Evolutionary conservation across 2,113 vertebrate species (phyloP), one percentile per base, ranked within the genome.

Genomic region (Verasper variegatus): DNA sequence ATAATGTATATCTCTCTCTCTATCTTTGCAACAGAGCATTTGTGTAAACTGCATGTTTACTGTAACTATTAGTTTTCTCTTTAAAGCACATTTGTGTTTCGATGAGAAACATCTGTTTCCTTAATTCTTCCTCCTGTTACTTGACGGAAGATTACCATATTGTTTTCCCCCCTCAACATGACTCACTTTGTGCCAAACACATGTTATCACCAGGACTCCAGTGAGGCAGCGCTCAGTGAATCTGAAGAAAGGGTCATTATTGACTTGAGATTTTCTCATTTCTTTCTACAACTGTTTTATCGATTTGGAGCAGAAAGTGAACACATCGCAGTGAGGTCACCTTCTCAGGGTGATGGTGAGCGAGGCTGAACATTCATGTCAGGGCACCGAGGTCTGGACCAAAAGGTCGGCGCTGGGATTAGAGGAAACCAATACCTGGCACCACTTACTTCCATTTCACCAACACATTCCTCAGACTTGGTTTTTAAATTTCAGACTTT

Each of bases 221-320:
- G 47, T 13, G 73, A 45, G 35, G 71, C 40, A 45, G 54, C 20
- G 31, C 18, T 40, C 66, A 35, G 61, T 55, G 14, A 64, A 71
- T 65, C 49, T 63, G 23, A 20, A 76, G 61, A 21, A 54, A 77
- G 75, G 76, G 66, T 74, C 74, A 40, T 27, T 20, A 79, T 31
- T 64, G 63, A 76, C 42, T 76, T 26, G 70, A 58, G 10, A 27
- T 13, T 81, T 78, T 60, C 60, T 12, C 20, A 65, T 79, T 26
- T 79, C 24, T 61, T 71, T 18, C 56, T 10, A 15, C n/a, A 35
- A 47, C 21, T 21, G 15, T 11, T 26, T 1, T 57, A 78, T 81
- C 2, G 68, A 78, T 76, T 71, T 45, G 0, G 15, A 69, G 42
- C 42, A 35, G 37, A 14, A 63, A 51, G 60, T 74, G 56, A 40